A percentile compares a stretch with the other conserved stretches of the same genome.
These are phyloP conservation scores for Pollenia labialis DNA, from an alignment of 2,888 invertebrate species.

Conservation along the genomic window DNA sequence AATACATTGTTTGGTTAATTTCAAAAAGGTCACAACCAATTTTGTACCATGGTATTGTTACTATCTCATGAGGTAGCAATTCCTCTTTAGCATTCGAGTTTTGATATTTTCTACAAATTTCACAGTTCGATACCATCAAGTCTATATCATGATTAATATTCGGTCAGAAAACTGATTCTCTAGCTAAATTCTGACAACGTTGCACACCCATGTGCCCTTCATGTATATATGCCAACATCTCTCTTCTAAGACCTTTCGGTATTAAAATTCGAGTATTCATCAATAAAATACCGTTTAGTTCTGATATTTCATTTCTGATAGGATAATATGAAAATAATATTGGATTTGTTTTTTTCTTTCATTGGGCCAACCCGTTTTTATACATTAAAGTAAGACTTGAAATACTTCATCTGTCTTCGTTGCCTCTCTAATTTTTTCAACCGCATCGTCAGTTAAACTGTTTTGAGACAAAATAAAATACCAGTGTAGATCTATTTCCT, in stretches of 20 bases:
- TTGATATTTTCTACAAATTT: neutral
- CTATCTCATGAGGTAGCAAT: slow-evolving; percentile 41
- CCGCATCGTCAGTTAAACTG: too few species aligned
- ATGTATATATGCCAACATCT: neutral
- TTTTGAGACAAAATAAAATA: too few species aligned
- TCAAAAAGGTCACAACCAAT: slow-evolving; percentile 30
- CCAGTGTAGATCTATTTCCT: neutral
- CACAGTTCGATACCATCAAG: neutral
- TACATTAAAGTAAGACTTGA: too few species aligned
- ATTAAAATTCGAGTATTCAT: too few species aligned
- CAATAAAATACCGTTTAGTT: too few species aligned
- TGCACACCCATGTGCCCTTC: neutral
- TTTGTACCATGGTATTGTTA: slow-evolving; percentile 53
- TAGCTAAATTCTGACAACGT: neutral
- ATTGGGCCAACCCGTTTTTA: too few species aligned
- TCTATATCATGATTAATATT: neutral
- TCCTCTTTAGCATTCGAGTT: neutral
- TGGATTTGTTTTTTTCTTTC: too few species aligned
- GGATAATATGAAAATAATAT: too few species aligned
- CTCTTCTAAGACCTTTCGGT: too few species aligned
- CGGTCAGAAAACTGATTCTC: neutral
- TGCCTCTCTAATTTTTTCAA: too few species aligned
- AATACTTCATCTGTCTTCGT: too few species aligned
- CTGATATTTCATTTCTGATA: too few species aligned
- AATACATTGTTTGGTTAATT: slow-evolving; percentile 50